phyloP scores from a whole-genome alignment of 2,113 vertebrate species.

The Rynchops niger region DNA sequence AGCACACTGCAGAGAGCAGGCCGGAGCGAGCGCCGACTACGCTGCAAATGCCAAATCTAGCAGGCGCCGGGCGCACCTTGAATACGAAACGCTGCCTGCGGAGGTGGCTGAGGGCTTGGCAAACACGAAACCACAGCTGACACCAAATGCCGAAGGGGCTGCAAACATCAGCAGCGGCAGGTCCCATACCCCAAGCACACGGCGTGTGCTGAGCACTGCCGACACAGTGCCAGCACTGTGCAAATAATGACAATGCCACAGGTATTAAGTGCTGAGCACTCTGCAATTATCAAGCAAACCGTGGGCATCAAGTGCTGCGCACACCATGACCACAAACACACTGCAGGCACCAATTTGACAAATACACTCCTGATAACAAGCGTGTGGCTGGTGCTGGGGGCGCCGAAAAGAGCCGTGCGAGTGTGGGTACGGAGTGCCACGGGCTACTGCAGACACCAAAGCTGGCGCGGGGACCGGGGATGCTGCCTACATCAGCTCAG shows the following conservation, averaged over 20 bases:
- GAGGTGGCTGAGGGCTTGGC: background rate
- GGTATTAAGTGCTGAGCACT: constrained; percentile 60
- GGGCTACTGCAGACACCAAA: background rate
- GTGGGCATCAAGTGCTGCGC: background rate
- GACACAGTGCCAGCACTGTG: background rate
- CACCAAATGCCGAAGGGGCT: background rate
- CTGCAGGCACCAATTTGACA: constrained; percentile 57
- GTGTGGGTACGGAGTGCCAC: background rate
- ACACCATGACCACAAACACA: background rate
- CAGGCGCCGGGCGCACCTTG: background rate
- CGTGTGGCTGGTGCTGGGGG: background rate
- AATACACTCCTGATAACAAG: background rate
- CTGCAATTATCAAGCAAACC: constrained; percentile 44
- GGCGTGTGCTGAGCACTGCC: accelerated
- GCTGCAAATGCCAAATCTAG: background rate
- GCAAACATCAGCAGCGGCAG: background rate
- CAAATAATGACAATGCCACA: constrained; percentile 40
- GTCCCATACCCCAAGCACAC: background rate
- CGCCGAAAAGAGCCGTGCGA: accelerated
- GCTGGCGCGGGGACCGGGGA: background rate
- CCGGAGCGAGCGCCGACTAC: accelerated
- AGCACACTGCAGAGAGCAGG: accelerated
- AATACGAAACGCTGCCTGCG: background rate
- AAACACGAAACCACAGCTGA: background rate
- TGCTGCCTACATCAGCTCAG: background rate